Conservation (phyloP, 2,797 vertebrate species). For the Odontamblyopus lacepedii region DNA sequence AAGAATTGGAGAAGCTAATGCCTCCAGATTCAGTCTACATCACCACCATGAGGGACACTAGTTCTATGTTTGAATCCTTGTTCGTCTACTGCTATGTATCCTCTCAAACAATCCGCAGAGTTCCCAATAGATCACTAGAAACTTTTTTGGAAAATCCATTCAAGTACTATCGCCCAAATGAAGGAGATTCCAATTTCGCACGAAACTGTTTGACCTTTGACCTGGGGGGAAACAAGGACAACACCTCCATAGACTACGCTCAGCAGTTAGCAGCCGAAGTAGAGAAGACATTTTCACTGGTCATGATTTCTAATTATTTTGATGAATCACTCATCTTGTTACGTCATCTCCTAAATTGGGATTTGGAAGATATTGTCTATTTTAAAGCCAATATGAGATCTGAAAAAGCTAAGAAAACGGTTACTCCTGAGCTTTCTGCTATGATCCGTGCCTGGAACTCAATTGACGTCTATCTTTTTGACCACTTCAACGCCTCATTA, state of each 20-base stretch:
- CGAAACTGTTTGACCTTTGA: constrained; percentile 86
- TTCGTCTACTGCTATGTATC: constrained; percentile 87
- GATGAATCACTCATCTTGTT: no score
- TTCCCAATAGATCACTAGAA: constrained; percentile 84
- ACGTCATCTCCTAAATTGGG: no score
- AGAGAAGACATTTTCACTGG: constrained; percentile 82
- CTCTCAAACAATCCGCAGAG: constrained; percentile 82
- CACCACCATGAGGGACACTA: constrained; percentile 86
- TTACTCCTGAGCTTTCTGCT: no score
- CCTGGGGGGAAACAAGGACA: constrained; percentile 84
- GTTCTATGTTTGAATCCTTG: constrained; percentile 88
- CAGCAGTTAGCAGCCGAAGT: constrained; percentile 76
- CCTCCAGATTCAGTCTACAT: constrained; percentile 82
- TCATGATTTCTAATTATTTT: constrained; percentile 82
- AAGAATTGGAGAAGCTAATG: constrained; percentile 79
- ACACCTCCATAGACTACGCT: constrained; percentile 67
- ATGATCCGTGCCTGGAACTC: no score
- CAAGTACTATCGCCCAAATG: constrained; percentile 80
- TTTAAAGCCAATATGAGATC: no score
- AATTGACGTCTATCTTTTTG: no score
- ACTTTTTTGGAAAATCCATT: constrained; percentile 79
- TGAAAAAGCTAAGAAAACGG: no score
- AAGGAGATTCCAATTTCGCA: constrained; percentile 82
- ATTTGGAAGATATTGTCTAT: no score
- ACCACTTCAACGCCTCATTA: no score